Base-by-base conservation (phyloP, 2,888 invertebrate species). In the Clunio marinus region DNA sequence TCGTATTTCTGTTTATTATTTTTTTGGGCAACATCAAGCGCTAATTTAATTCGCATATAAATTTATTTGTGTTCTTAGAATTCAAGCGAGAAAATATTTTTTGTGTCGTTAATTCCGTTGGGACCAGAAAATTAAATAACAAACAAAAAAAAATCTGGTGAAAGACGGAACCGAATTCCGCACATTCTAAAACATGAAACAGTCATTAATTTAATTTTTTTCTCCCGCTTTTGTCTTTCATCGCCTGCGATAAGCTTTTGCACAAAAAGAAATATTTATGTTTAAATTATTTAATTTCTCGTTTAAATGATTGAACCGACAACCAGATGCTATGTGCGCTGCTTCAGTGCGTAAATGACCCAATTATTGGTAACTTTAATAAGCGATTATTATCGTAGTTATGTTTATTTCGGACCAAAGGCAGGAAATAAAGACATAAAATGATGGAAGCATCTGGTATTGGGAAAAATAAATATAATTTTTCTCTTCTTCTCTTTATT, bases 61-160 rank as follows among this genome's bases (percentile, higher is more conserved):
- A 57, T 57, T 57, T 57, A 20, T 57, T 57, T 57, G 57, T 57
- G 24, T 57, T 57, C 57, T 57, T n/a, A 57, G 57, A 57, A 57
- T 22, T n/a, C 17, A 15, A 17, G 51, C 17, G 22, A 22, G 35
- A 22, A 51, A 41, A 41, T n/a, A 41, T 51, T 51, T 51, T 51
- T 7, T 22, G 51, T 22, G 51, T 51, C 51, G 20, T n/a, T n/a
- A n/a, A n/a, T n/a, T n/a, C n/a, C n/a, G n/a, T 4, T 22, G 20
- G 51, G 45, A 45, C 51, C 4, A 8, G 3, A 2, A 17, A 51
- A 51, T 32, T n/a, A n/a, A n/a, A n/a, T n/a, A n/a, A n/a, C n/a
- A 32, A 32, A 10, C 32, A 32, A 32, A 32, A 32, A 32, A 32
- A 51, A 51, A 51, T 51, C 51, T 51, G 51, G 20, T 51, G 51